Evolutionary conservation across 2,888 invertebrate genomes (phyloP).

Genomic region (Yponomeuta evonymella): DNA sequence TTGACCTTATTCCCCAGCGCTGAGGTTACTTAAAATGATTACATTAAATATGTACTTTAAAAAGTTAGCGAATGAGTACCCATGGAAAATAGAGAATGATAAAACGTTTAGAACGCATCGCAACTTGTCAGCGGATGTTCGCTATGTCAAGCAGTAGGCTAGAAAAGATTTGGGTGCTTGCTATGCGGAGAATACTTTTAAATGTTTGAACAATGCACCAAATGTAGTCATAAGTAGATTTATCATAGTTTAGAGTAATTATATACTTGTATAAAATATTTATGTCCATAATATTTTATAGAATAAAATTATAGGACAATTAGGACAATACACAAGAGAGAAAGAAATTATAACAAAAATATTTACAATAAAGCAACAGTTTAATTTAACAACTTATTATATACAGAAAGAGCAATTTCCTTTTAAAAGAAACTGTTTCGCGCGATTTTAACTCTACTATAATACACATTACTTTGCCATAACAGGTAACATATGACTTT

Average conservation of each 20-base stretch:
- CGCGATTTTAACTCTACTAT: slow-evolving; percentile 44
- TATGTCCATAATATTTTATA: slow-evolving; percentile 41
- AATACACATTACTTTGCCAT: slow-evolving; percentile 73
- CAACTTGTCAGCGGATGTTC: not conserved
- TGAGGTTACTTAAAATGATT: slow-evolving; percentile 1
- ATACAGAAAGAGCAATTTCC: slow-evolving; percentile 55
- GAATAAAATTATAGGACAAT: slow-evolving; percentile 43
- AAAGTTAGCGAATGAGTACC: slow-evolving; percentile 9
- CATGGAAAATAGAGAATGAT: slow-evolving; percentile 6
- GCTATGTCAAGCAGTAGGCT: not conserved
- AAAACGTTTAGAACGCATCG: not conserved
- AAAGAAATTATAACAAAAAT: slow-evolving; percentile 63
- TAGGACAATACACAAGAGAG: slow-evolving; percentile 34
- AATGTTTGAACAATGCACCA: not conserved
- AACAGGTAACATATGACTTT: slow-evolving; percentile 77
- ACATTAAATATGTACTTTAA: slow-evolving; percentile 7
- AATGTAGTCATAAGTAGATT: not conserved
- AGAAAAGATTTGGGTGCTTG: not conserved
- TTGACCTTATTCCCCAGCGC: not conserved
- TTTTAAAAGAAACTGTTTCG: slow-evolving; percentile 46
- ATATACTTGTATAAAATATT: slow-evolving; percentile 34
- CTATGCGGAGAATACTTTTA: not conserved
- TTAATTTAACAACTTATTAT: slow-evolving; percentile 72
- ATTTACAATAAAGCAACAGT: slow-evolving; percentile 69
- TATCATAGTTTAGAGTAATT: slow-evolving; percentile 3